Evolutionary conservation across 2,113 vertebrate species (phyloP), one percentile per base, ranked within the genome.

Genomic region (Plestiodon gilberti): DNA sequence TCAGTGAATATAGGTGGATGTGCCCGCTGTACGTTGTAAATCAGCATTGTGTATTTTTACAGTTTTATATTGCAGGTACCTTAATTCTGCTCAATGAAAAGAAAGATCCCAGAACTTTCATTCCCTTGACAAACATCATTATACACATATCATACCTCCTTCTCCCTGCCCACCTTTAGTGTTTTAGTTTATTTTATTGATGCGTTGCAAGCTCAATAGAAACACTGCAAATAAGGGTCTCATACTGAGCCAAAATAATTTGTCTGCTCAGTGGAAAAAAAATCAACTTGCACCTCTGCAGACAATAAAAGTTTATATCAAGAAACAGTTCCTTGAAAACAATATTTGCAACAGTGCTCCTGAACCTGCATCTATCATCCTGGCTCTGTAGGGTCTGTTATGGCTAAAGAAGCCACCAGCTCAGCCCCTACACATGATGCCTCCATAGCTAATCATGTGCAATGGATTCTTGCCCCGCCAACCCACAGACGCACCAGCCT

Each of bases 51-150:
- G 10, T 30, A 48, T 73, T 86, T 73, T 77, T 80, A 33, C 69
- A 74, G 28, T 86, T 86, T 86, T 74, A 81, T 81, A 38, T 62
- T 79, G 4, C n/a, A 25, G 22, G 48, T 80, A 43, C 69, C 77
- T 73, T 73, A 83, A 57, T 83, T 35, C 48, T 57, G 11, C 64
- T 86, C 48, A 79, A 9, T 52, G 17, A 48, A 70, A 71, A 79
- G 20, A 71, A 71, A 71, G 55, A 61, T 71, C 38, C 67, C 61
- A 80, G 78, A 43, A 73, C 55, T 59, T n/a, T 33, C 48, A 13
- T 80, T 48, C 57, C 77, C 69, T n/a, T 28, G 77, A 62, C 40
- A 83, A 33, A 73, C 35, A 83, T 74, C 81, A 83, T 83, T n/a
- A 83, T 62, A 62, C 38, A 86, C 59, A 64, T 62, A 80, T 80